Evolutionary conservation across 2,113 vertebrate genomes (phyloP).

Genomic region (Blennius ocellaris): DNA sequence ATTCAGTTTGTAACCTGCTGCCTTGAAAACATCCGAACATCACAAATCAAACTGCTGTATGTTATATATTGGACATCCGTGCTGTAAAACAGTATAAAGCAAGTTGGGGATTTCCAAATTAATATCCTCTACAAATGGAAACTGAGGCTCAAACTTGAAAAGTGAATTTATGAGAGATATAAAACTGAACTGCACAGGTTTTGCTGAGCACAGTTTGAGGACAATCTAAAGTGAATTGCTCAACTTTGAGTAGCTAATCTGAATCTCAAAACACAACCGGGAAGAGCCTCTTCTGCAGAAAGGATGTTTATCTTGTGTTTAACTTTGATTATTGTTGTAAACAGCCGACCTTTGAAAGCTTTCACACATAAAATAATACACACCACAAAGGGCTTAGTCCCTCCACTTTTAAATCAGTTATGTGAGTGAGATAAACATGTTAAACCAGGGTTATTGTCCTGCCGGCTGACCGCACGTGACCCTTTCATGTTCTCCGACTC

Average conservation of each 20-base stretch:
- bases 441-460: no score
- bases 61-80: conserved; percentile 16
- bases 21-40: conserved; percentile 34
- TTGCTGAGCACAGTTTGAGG: background rate
- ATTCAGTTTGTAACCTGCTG: conserved; percentile 39
- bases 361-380: no score
- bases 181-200: conserved; percentile 1
- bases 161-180: conserved; percentile 11
- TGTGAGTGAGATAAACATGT: no score
- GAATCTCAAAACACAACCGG: background rate
- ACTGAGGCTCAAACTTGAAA: conserved; percentile 8
- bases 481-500: no score
- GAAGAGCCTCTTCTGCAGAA: background rate
- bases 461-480: no score
- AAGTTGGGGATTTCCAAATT: conserved; percentile 39
- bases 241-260: background rate
- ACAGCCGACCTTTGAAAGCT: background rate
- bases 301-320: background rate
- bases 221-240: background rate
- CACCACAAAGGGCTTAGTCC: no score
- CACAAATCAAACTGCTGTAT: conserved; percentile 19
- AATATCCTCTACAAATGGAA: conserved; percentile 15
- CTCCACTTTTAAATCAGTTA: no score
- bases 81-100: conserved; percentile 11
- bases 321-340: background rate